A percentile compares a stretch with the other conserved stretches of the same genome.
phyloP scores from a whole-genome alignment of 2,888 invertebrate species.

The Sinohyriopsis cumingii region DNA sequence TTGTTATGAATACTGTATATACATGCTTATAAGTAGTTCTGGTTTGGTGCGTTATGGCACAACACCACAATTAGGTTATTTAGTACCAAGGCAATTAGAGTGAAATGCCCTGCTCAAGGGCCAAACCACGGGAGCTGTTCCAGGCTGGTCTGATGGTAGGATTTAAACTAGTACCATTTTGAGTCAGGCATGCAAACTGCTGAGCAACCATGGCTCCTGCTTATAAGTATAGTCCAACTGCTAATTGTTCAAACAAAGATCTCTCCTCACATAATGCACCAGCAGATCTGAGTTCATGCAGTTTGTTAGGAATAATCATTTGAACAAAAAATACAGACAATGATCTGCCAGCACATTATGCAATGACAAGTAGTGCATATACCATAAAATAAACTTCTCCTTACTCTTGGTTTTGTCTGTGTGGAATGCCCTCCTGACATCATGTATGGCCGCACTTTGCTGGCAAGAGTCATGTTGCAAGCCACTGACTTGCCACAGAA shows the following conservation, averaged over 20 bases:
- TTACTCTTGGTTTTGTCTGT: constrained; percentile 82
- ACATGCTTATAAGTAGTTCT: background rate
- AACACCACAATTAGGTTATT: too few species aligned
- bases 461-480: constrained; percentile 49
- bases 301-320: background rate
- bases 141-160: too few species aligned
- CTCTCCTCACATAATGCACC: too few species aligned
- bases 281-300: background rate
- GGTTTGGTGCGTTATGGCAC: too few species aligned
- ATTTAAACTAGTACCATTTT: too few species aligned
- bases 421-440: constrained; percentile 75
- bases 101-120: too few species aligned
- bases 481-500: constrained; percentile 93
- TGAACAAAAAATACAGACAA: background rate
- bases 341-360: too few species aligned
- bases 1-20: background rate
- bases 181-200: background rate
- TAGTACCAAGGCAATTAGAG: too few species aligned
- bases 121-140: too few species aligned
- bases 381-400: background rate
- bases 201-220: too few species aligned
- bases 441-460: constrained; percentile 42
- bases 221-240: background rate
- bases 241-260: too few species aligned
- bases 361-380: background rate